These are phyloP conservation scores for Brevimyrus niger DNA, from an alignment of 2,113 vertebrate species.

Conservation along the genomic window DNA sequence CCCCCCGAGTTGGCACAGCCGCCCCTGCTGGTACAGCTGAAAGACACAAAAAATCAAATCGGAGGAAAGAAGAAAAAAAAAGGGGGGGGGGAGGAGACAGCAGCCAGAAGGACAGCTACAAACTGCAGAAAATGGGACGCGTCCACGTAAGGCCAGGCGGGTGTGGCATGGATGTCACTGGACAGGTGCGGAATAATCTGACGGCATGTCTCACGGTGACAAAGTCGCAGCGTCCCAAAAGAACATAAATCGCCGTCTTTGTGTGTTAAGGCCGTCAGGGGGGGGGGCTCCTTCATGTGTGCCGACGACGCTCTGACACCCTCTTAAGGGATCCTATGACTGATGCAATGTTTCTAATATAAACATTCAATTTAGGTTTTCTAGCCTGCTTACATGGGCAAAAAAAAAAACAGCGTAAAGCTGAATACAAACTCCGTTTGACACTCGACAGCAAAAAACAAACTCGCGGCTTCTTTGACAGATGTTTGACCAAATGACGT, in stretches of 20 bases:
- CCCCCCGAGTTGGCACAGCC: constrained; percentile 94
- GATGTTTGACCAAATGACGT: neutral
- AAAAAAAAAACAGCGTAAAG: neutral
- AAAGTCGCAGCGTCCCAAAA: neutral
- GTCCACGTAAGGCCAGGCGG: neutral
- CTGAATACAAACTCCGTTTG: neutral
- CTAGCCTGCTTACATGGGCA: neutral
- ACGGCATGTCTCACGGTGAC: neutral
- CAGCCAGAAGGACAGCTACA: constrained; percentile 13
- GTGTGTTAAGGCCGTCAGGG: neutral
- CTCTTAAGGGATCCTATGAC: neutral
- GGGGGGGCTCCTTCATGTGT: neutral
- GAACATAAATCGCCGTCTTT: neutral
- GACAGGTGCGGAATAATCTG: neutral
- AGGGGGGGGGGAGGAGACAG: neutral
- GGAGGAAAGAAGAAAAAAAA: neutral
- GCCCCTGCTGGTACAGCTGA: constrained; percentile 97
- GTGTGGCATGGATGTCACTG: neutral
- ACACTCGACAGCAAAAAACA: neutral
- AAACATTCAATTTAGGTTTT: neutral
- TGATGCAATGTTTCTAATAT: neutral
- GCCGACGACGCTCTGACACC: neutral
- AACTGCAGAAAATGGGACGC: neutral
- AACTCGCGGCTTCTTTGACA: neutral
- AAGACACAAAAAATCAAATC: constrained; percentile 29